These are phyloP conservation scores for Pogona vitticeps DNA, from an alignment of 2,113 vertebrate genomes.

Conservation along the genomic window DNA sequence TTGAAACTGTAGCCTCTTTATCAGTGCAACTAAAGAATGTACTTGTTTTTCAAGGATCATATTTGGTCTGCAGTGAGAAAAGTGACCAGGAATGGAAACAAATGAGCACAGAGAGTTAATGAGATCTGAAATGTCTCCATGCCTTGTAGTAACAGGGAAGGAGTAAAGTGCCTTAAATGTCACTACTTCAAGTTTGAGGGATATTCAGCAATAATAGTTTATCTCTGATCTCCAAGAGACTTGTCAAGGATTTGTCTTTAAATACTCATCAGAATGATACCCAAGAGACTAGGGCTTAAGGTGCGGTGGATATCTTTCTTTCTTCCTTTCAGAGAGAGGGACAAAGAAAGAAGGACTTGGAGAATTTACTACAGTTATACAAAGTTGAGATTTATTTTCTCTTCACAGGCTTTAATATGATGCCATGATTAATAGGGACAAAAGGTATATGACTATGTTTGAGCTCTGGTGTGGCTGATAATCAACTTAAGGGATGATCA, in stretches of 20 bases:
- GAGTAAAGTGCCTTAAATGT: background rate
- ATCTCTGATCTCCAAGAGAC: background rate
- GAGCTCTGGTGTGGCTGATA: background rate
- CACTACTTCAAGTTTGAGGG: background rate
- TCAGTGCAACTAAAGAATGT: background rate
- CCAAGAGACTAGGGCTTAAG: background rate
- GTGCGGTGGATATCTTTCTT: no score
- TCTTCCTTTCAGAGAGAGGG: background rate
- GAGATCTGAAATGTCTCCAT: background rate
- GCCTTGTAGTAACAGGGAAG: background rate
- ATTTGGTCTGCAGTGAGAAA: background rate
- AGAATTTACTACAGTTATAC: background rate
- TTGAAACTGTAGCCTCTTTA: background rate
- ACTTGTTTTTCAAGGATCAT: no score
- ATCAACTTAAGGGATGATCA: background rate
- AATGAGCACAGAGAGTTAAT: background rate
- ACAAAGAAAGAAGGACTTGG: background rate
- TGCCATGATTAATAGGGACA: background rate
- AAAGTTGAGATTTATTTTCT: background rate
- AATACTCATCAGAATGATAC: background rate
- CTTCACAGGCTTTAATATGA: background rate
- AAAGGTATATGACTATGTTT: background rate
- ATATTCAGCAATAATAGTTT: background rate
- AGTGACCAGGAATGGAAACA: background rate
- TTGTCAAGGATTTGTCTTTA: background rate